Evolutionary conservation across 2,888 invertebrate genomes (phyloP), one percentile per base, ranked within the genome.

Genomic region (Busseola fusca): DNA sequence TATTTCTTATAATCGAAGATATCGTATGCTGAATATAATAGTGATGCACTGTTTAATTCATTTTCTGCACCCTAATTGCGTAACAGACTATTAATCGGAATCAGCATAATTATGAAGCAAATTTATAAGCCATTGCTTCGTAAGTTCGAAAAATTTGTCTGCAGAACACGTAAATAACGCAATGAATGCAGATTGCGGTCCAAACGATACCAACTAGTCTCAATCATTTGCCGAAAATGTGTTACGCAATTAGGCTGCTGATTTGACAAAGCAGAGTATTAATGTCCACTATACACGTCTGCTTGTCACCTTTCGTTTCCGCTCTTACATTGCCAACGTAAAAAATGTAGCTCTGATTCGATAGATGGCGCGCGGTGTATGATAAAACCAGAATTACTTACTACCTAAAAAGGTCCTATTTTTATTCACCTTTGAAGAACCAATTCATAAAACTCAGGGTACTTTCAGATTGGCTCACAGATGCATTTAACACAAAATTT

Each of bases 351-450:
- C 21, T 12, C 14, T 1, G 54, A 21, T 16, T 48, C 71, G 71
- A 70, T 78, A 78, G 78, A 78, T 78, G 81, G 77, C 81, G 78
- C 42, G 16, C 34, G 6, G 40, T 34, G 70, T 70, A 27, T 40
- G n/a, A 59, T 69, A 40, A 60, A 57, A 30, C n/a, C 25, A n/a
- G 1, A 1, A 14, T 6, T 3, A 30, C 16, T 34, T 16, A 52
- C 9, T 12, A 25, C 12, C 27, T 25, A 27, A 58, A 9, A 58
- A 14, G 6, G 14, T 48, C 14, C 12, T 16, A 1, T 48, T 45
- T 21, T 40, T 18, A 6, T 37, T 56, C 40, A 62, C 1, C 16
- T 9, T 18, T 1, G 18, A 25, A 21, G 0, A 34, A 54, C 27
- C 1, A 52, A 7, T 37, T 25, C 16, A 27, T 12, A 9, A n/a